Evolutionary conservation across 2,888 invertebrate species (phyloP), one percentile per base, ranked within the genome.

Genomic region (Serripes groenlandicus): DNA sequence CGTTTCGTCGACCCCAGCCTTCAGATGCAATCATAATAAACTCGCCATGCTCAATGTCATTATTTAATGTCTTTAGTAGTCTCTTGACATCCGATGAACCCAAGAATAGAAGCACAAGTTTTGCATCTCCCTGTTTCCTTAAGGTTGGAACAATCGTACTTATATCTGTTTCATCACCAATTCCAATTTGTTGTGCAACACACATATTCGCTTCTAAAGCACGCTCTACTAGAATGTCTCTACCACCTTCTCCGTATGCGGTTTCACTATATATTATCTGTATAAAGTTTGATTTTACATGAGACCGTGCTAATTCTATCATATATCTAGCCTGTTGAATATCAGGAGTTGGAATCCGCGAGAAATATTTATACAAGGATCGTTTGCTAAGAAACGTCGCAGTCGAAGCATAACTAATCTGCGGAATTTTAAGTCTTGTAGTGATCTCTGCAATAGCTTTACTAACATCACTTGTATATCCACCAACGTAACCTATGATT

Each of bases 321-420:
- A 90, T 81, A 5, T 75, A 42, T 15, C 71, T 42, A 0, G 80
- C 87, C 64, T 90, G 90, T 34, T 83, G 71, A 34, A 71, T 70
- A 42, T 89, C 89, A 1, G 90, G 78, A 9, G 80, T 82, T 3
- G 86, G 75, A 1, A 83, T 74, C 11, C 89, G 76, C 56, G 88
- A 34, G 23, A 89, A 89, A 34, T 85, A 89, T 9, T 87, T 86
- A 70, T 86, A 86, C 3, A 66, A 1, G 0, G 42, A 32, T 21
- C 86, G 60, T 32, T 79, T 83, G 58, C 90, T 88, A 3, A 90
- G 72, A 32, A 66, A 66, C 1, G 78, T 28, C 3, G 88, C 86
- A 9, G 90, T 89, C 11, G 89, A 88, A 3, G 81, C 89, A 37
- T 86, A 86, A 30, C 81, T 84, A 42, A 86, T 77, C 68, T 88